Evolutionary conservation across 2,797 vertebrate genomes (phyloP), one percentile per base, ranked within the genome.

Genomic region (Caiman crocodilus): DNA sequence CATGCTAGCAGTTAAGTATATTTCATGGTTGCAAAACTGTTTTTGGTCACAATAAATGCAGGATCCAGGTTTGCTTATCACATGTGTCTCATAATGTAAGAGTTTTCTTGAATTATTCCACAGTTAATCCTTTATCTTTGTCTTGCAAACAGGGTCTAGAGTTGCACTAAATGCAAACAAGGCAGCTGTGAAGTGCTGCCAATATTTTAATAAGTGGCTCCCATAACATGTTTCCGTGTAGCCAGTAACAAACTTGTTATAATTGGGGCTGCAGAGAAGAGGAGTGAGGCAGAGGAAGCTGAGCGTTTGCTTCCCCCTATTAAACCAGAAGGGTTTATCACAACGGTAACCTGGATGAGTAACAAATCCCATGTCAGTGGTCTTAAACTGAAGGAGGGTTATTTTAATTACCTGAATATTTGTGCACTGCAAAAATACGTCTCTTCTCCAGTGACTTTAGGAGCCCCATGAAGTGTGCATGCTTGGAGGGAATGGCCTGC

Each of bases 41-140:
- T 79, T 11, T 57, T 11, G 11, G 3, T 20, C 30, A 57, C 28
- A 79, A 65, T 20, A 60, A 90, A 69, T 1, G 0, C 0, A 8
- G 25, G 23, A 17, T 11, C 5, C 58, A 64, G 76, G 28, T 25
- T 6, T 69, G 67, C 4, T 75, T 55, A 3, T 4, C 0, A 0
- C 2, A 0, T 57, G 64, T 64, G 6, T 14, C 55, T 77, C 2
- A 1, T 42, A 32, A 35, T 79, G 74, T 80, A 65, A 15, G 0
- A 2, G 10, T 26, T 57, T 26, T 26, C 69, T 14, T 73, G 69
- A 25, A 50, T 50, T 42, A 50, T 25, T 15, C 35, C 69, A 35
- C 23, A 25, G 23, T 73, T 42, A 6, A 0, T 13, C n/a, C 56
- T 81, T 83, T 32, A 35, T n/a, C 61, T 55, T 42, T 1, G 20